Evolutionary conservation across 2,888 invertebrate genomes (phyloP), one percentile per base, ranked within the genome.

Genomic region (Cinara cedri): DNA sequence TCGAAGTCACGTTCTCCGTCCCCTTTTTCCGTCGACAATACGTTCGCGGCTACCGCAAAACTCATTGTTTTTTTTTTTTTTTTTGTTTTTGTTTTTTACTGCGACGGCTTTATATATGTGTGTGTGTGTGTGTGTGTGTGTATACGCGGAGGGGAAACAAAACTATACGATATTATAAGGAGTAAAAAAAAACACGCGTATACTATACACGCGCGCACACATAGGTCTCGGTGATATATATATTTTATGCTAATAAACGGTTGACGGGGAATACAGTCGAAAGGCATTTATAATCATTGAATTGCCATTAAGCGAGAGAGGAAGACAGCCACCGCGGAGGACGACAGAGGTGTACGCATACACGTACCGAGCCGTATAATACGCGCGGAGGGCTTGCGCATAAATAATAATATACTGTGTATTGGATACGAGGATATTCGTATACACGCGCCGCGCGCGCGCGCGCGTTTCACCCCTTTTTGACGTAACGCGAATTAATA

Each of bases 191-290:
- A 10, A 49, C 4, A 54, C 34, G 9, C 19, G 19, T n/a, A 57
- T 13, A 46, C 21, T n/a, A n/a, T n/a, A n/a, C n/a, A 42, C 24
- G 60, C 49, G 8, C 26, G 34, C 11, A 13, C 51, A 6, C 6
- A 34, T 34, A 6, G 3, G 46, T 3, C 10, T 10, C 24, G 44
- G 57, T 76, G 76, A 76, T 76, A 76, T 76, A 76, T 78, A 78
- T 68, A 78, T 78, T 60, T 78, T 78, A 78, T 78, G 78, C 78
- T 78, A 78, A 78, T 78, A 78, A 70, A 78, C 76, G 76, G 34
- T 49, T 60, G 76, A 63, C 74, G 21, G 74, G 63, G 62, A 51
- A 54, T 11, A 55, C 1, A 21, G 1, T 42, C 55, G 66, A 66
- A 54, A 14, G 49, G 51, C 78, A 78, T 78, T 78, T 78, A 70